Evolutionary conservation across 2,888 invertebrate genomes (phyloP), one percentile per base, ranked within the genome.

Genomic region (Cistogaster globosa): DNA sequence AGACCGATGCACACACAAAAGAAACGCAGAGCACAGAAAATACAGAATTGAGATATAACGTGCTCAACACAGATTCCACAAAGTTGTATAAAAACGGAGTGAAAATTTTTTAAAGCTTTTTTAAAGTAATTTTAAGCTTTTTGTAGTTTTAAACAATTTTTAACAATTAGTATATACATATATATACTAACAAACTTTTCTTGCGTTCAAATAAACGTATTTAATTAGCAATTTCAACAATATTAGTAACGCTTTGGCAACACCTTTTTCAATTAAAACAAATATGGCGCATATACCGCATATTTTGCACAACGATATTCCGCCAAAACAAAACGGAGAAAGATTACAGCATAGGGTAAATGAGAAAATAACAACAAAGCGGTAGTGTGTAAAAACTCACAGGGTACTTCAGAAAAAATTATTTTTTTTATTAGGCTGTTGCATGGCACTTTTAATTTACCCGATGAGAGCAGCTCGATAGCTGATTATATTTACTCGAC

Each of bases 281-380:
- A 84, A 82, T 75, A 85, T 85, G 85, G 85, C 85, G 85, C 57
- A 84, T 48, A 81, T 65, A 53, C 63, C 51, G 60, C 63, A 74
- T 65, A 78, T 45, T 42, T 78, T 55, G 38, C 69, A 71, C 57
- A 65, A 65, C 68, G 63, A 48, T 58, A 32, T 82, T 69, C 78
- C 85, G 85, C 82, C 85, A 85, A 82, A 82, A 85, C 82, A 85
- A 82, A 82, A 57, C 42, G 45, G 68, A 63, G 68, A 78, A 82
- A 69, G 18, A 62, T 58, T 18, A 60, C 51, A 16, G 9, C 32
- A 67, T 32, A 48, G 38, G 14, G n/a, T 12, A 45, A 69, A 57
- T 32, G 22, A 62, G 18, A 67, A 45, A 48, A 75, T 58, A 79
- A 69, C 62, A 80, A 69, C 32, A 68, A 63, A 36, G 18, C 12